Conservation (phyloP, 1,140 invertebrate genomes). For the Psilanteris sp. region DNA sequence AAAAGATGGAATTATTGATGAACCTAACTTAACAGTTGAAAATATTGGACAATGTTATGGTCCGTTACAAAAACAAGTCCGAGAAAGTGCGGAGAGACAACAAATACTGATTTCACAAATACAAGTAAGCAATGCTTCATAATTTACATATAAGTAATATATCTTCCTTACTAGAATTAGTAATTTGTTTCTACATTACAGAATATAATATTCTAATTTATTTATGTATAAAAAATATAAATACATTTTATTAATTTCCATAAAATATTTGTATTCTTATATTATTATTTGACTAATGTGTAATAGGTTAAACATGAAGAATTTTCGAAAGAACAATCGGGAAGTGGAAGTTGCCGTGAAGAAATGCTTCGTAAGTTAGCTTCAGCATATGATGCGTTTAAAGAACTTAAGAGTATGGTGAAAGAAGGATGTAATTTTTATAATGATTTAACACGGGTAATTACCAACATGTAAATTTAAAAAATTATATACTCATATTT, state of each 20-base stretch:
- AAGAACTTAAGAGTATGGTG: constrained; percentile 93
- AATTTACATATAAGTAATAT: too few species aligned
- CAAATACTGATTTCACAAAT: constrained; percentile 89
- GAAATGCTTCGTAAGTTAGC: constrained; percentile 91
- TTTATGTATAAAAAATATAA: too few species aligned
- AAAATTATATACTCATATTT: not conserved
- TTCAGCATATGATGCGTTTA: constrained; percentile 93
- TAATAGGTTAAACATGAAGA: constrained; percentile 86
- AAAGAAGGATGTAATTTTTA: constrained; percentile 99
- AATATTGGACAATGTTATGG: constrained; percentile 89
- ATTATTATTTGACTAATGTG: too few species aligned
- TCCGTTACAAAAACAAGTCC: constrained; percentile 89
- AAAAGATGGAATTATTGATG: constrained; percentile 92
- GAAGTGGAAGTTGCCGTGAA: constrained; percentile 86
- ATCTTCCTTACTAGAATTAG: too few species aligned
- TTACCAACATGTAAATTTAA: constrained; percentile 8
- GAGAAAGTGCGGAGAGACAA: constrained; percentile 88
- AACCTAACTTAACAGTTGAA: constrained; percentile 88
- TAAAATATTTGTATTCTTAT: too few species aligned
- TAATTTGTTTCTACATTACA: not conserved
- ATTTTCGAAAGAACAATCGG: constrained; percentile 87
- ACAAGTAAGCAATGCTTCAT: too few species aligned
- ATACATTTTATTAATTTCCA: too few species aligned
- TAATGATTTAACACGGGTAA: constrained; percentile 94
- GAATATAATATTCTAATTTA: too few species aligned